These are phyloP conservation scores for Nyctibius grandis DNA, from an alignment of 2,797 vertebrate species.

Conservation along the genomic window DNA sequence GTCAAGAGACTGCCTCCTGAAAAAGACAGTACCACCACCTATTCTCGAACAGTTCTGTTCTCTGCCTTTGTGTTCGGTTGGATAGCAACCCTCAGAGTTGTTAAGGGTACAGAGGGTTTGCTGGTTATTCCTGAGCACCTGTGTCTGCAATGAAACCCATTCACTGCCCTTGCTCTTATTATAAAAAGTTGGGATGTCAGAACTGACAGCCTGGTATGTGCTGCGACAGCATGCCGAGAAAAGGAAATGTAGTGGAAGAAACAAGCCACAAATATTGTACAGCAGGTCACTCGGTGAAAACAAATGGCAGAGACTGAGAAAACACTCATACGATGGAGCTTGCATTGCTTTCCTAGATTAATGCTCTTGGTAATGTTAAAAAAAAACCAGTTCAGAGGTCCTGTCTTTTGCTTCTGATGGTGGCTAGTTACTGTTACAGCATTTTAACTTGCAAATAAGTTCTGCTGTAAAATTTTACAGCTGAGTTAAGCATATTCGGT, in stretches of 20 bases:
- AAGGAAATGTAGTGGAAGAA: constrained; percentile 22
- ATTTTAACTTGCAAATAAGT: not conserved
- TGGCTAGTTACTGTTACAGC: not conserved
- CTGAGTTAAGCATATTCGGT: not conserved
- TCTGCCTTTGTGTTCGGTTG: not conserved
- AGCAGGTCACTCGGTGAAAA: not conserved
- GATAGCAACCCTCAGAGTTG: not conserved
- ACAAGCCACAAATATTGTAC: constrained; percentile 1
- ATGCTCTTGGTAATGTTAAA: not conserved
- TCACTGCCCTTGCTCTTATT: not conserved
- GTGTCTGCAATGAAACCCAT: not conserved
- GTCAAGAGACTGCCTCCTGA: not conserved
- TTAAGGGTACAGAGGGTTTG: not conserved
- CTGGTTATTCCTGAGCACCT: not conserved
- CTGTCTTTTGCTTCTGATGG: not conserved
- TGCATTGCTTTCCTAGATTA: not conserved
- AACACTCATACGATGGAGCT: not conserved
- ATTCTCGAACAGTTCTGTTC: not conserved
- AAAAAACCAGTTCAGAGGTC: not conserved
- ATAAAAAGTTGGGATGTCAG: constrained; percentile 11
- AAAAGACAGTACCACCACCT: not conserved
- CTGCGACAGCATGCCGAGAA: constrained; percentile 2
- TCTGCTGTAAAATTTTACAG: not conserved
- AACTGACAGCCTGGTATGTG: constrained; percentile 3
- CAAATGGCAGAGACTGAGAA: not conserved